phyloP scores from a whole-genome alignment of 2,888 invertebrate genomes.

The Ischnura elegans region DNA sequence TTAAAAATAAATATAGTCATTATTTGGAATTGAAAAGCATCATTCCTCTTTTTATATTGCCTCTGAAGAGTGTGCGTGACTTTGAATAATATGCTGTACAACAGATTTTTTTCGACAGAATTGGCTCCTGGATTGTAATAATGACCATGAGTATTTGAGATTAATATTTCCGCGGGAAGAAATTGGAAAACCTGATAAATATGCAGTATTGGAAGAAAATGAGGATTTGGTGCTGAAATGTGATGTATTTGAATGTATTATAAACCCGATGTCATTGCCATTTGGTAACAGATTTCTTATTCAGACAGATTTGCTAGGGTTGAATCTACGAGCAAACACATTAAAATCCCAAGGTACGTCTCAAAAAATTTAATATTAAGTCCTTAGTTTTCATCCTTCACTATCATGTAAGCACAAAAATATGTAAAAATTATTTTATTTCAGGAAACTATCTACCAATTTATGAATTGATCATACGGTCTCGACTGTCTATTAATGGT shows the following conservation, averaged over 20 bases:
- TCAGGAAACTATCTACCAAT: conserved; percentile 67
- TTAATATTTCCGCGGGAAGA: conserved; percentile 34
- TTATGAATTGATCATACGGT: conserved; percentile 64
- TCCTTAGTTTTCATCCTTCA: not conserved
- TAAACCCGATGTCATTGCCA: conserved; percentile 68
- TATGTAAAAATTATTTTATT: conserved; percentile 7
- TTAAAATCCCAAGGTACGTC: conserved; percentile 65
- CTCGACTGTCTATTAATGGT: conserved; percentile 51
- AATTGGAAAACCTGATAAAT: not conserved
- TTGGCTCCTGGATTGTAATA: conserved; percentile 69
- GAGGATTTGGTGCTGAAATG: conserved; percentile 66
- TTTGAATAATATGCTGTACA: no score
- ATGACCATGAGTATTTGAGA: conserved; percentile 67
- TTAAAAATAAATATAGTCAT: no score
- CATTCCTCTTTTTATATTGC: no score
- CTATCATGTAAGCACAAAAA: not conserved
- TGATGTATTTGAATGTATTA: conserved; percentile 69
- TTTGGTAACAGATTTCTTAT: conserved; percentile 68
- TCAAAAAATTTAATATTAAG: not conserved
- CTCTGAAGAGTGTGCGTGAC: no score
- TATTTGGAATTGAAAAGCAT: no score
- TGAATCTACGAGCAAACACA: conserved; percentile 65
- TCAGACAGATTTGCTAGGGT: conserved; percentile 65
- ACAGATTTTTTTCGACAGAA: not conserved
- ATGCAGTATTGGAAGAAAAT: not conserved